Percentiles rank a stretch among this genome's conserved stretches.
These are phyloP conservation scores for Thamnophis elegans DNA, from an alignment of 2,797 vertebrate species.

Conservation along the genomic window DNA sequence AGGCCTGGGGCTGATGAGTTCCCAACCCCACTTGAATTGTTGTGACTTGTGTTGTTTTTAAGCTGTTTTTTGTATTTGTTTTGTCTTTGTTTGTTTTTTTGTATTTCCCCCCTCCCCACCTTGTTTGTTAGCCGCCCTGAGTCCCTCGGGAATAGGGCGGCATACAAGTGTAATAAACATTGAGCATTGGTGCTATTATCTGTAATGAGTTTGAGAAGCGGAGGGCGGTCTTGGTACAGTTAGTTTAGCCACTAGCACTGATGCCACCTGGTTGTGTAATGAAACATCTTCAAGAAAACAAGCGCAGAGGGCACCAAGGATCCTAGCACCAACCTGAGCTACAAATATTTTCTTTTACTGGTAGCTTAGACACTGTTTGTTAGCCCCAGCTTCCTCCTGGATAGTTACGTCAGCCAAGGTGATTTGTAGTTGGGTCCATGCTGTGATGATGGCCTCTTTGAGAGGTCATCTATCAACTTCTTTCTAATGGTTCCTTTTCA, in stretches of 20 bases:
- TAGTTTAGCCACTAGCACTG: background rate
- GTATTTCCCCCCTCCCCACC: too few relatives aligned
- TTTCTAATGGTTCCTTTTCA: background rate
- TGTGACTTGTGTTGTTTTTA: too few relatives aligned
- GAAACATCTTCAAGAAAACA: background rate
- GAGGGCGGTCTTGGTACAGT: background rate
- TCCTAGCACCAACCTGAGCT: too few relatives aligned
- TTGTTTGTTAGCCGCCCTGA: too few relatives aligned
- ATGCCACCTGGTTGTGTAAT: background rate
- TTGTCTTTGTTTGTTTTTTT: too few relatives aligned
- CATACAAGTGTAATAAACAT: too few relatives aligned
- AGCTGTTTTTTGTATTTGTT: too few relatives aligned
- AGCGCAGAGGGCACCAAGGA: background rate
- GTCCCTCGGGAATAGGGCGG: too few relatives aligned
- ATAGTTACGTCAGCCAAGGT: background rate
- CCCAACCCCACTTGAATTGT: too few relatives aligned
- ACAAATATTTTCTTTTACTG: background rate
- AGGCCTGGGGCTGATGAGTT: too few relatives aligned
- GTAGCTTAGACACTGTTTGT: background rate
- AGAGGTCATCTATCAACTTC: background rate
- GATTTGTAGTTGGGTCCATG: background rate
- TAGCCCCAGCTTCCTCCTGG: background rate
- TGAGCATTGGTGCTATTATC: background rate
- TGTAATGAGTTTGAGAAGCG: background rate
- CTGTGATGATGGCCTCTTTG: background rate